These are phyloP conservation scores for Selenia dentaria DNA, from an alignment of 2,888 invertebrate genomes.

Conservation along the genomic window DNA sequence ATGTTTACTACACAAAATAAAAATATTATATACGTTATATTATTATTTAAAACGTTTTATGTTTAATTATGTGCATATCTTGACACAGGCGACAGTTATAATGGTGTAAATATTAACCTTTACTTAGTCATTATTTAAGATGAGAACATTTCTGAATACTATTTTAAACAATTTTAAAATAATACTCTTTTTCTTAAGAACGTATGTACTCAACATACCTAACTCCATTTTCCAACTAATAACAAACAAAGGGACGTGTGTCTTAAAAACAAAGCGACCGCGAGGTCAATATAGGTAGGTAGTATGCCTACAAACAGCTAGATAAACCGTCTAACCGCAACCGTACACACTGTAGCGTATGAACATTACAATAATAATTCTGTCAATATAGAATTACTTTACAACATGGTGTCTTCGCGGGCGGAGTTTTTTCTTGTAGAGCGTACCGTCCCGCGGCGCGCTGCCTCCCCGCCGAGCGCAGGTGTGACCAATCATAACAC, in stretches of 20 bases:
- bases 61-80: no score
- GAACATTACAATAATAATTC: conserved; percentile 44
- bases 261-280: conserved; percentile 5
- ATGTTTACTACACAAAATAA: no score
- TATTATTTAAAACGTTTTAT: no score
- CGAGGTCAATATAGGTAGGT: background rate
- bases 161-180: no score
- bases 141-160: no score
- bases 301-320: conserved; percentile 6
- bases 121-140: no score
- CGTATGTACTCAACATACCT: no score
- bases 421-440: conserved; percentile 59
- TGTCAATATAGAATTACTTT: conserved; percentile 41
- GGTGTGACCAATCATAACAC: conserved; percentile 70
- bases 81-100: no score
- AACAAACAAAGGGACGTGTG: conserved; percentile 1
- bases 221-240: no score
- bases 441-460: conserved; percentile 32
- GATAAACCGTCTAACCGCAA: conserved; percentile 11
- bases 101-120: no score
- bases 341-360: conserved; percentile 15
- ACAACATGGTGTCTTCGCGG: conserved; percentile 56
- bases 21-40: no score
- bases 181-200: no score
- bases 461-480: conserved; percentile 39